Conservation (phyloP, 2,888 invertebrate species). For the Phasia obesa region DNA sequence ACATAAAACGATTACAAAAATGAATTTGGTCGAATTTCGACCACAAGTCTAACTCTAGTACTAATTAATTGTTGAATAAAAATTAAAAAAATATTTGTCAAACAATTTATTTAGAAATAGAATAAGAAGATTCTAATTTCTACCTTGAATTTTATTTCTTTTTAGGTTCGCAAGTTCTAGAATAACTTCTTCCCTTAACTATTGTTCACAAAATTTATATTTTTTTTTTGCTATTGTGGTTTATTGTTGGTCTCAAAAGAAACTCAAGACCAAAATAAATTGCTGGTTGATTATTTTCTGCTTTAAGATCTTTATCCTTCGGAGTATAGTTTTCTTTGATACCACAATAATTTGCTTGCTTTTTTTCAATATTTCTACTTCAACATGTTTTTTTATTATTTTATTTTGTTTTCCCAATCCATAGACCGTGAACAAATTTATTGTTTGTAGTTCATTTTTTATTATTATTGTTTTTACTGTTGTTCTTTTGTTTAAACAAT, state of each 20-base stretch:
- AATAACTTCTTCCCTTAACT: background rate
- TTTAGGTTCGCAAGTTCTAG: too few relatives aligned
- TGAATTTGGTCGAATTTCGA: too few relatives aligned
- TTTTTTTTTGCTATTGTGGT: conserved; percentile 6
- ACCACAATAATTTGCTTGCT: conserved; percentile 60
- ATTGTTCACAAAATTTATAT: conserved; percentile 23
- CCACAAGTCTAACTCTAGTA: too few relatives aligned
- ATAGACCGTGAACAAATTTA: conserved; percentile 62
- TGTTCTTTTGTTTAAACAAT: conserved; percentile 49
- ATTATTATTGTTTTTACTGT: conserved; percentile 17
- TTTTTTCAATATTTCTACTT: conserved; percentile 38
- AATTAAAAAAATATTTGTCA: too few relatives aligned
- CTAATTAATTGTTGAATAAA: too few relatives aligned
- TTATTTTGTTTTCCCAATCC: conserved; percentile 34
- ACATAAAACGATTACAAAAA: too few relatives aligned
- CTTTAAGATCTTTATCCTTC: conserved; percentile 50
- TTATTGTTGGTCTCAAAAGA: conserved; percentile 3
- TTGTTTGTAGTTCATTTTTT: conserved; percentile 54
- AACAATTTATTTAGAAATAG: too few relatives aligned
- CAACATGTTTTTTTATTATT: background rate
- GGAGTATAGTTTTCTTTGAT: conserved; percentile 32
- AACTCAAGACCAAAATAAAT: conserved; percentile 6
- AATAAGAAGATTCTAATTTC: too few relatives aligned
- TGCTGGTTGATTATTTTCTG: conserved; percentile 44
- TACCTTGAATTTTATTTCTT: too few relatives aligned